Evolutionary conservation across 2,113 vertebrate genomes (phyloP), one percentile per base, ranked within the genome.

Genomic region (Platysteira castanea): DNA sequence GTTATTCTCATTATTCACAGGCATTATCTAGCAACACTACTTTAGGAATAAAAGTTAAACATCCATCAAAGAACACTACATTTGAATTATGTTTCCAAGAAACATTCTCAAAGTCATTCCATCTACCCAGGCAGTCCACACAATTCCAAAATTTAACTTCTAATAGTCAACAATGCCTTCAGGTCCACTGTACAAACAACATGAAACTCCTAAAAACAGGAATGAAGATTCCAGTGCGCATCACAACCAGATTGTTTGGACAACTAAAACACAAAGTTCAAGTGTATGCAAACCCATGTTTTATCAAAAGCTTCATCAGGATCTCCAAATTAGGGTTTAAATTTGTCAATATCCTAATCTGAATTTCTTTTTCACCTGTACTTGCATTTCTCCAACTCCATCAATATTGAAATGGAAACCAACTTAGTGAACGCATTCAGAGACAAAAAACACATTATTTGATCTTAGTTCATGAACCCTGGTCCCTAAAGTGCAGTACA

Each of bases 231-330:
- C n/a, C 46, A 65, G 26, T 15, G 33, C 10, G 20, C 9, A 75
- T 30, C 27, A 44, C 35, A 84, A 61, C 5, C 42, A 75, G 15
- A 39, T 24, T 47, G 73, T 67, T 9, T 37, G 5, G 20, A 63
- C 1, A 0, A 19, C 13, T 35, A 52, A 21, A 57, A 9, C 6
- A 15, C 20, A 47, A 11, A 2, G 9, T 28, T 59, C 46, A 81
- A 59, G 59, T 2, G 13, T 41, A 77, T 1, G 0, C 24, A 74
- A 90, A 64, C 3, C 10, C 16, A 15, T 33, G 17, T 63, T 86
- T 77, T 53, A 85, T 15, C 11, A 21, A 83, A 59, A 80, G 18
- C 23, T 65, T 86, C 46, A 69, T 15, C 80, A 52, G 16, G 5
- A 80, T 24, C 35, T 37, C 10, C 31, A 64, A 23, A 68, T 22